Evolutionary conservation across 2,797 vertebrate species (phyloP), one percentile per base, ranked within the genome.

Genomic region (Percopsis omiscomaycus): DNA sequence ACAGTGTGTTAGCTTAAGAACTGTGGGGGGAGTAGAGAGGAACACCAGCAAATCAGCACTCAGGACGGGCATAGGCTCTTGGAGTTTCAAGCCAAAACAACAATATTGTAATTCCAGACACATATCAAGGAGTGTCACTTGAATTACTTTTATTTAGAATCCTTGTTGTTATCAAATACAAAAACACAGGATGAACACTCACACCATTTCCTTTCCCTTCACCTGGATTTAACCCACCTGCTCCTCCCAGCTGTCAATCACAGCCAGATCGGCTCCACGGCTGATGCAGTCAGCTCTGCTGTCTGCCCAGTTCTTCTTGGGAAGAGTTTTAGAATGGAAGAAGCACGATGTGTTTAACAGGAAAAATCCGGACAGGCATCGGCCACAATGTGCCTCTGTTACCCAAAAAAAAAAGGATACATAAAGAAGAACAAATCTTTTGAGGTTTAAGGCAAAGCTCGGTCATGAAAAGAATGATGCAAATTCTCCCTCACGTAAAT

Each of bases 371-470:
- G 75, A 8, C 3, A 3, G 57, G 51, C 87, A 89, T 42, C n/a
- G 67, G 11, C 74, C 80, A 66, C 83, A 89, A 50, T 49, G 81
- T 8, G 2, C 8, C 22, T 22, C 87, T 89, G 68, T 81, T 61
- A n/a, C 62, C 28, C 68, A 15, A 59, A 42, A 12, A 55, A 64
- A 54, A 48, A 54, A 16, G 10, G 52, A 11, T 29, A 51, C 14
- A 51, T 27, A 11, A 9, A 44, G 42, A 58, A n/a, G 37, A 9
- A 28, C 14, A 51, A 11, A 10, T 58, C 32, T 42, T 58, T 46
- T 28, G 2, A 13, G 42, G 16, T 45, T 22, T 3, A 12, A 2
- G n/a, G 53, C 4, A 64, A 13, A 5, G n/a, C 22, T 22, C 22
- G 22, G 22, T 22, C 22, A 37, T 37, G 5, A 37, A 58, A 58